phyloP scores from a whole-genome alignment of 2,888 invertebrate species.

The Eurois occulta region DNA sequence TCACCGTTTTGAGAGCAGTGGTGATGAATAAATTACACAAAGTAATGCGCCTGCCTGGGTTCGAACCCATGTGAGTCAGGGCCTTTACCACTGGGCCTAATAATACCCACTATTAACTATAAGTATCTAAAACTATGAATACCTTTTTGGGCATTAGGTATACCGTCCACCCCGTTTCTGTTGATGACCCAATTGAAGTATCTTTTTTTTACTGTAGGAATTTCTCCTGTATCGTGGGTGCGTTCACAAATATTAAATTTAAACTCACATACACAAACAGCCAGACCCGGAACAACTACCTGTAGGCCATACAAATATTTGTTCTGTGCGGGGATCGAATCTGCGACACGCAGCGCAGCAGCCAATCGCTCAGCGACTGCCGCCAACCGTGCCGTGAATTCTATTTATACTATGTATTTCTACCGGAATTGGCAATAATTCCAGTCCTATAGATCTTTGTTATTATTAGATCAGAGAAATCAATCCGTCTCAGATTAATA shows the following conservation, averaged over 20 bases:
- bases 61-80: too few species aligned
- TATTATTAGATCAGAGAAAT: conserved; percentile 39
- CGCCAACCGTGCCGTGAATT: not conserved
- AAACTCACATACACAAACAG: too few species aligned
- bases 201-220: not conserved
- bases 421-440: not conserved
- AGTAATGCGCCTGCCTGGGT: too few species aligned
- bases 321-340: not conserved
- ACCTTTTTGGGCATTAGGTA: not conserved
- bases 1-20: too few species aligned
- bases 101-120: too few species aligned
- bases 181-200: not conserved
- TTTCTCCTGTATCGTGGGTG: too few species aligned
- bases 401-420: not conserved
- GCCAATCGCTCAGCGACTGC: not conserved
- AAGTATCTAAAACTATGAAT: too few species aligned
- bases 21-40: too few species aligned
- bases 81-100: too few species aligned
- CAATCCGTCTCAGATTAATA: conserved; percentile 25
- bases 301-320: not conserved
- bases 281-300: too few species aligned
- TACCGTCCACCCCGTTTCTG: not conserved
- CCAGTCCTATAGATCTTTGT: conserved; percentile 2
- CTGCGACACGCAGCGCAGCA: not conserved
- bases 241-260: too few species aligned